Evolutionary conservation across 2,888 invertebrate species (phyloP), one percentile per base, ranked within the genome.

Genomic region (Andrena marginata): DNA sequence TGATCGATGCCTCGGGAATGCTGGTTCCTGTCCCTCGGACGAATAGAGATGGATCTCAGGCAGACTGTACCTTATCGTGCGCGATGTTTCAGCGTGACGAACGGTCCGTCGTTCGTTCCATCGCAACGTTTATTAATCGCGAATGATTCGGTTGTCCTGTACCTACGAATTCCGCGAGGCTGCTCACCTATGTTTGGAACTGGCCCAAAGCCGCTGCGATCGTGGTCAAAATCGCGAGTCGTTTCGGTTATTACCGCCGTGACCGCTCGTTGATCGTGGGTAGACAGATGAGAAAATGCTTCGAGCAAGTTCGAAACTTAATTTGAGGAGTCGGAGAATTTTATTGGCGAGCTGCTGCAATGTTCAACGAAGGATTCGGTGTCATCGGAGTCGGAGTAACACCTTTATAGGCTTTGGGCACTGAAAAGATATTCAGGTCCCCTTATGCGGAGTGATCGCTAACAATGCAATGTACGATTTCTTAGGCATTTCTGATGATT

Each of bases 111-210:
- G n/a, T 59, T 54, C 51, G 29, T 59, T 77, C 78, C 73, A 80
- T 63, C 0, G 26, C 73, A 76, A 80, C 64, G 82, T 85, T 87
- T 78, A 77, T 87, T 77, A 83, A 76, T 71, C 63, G 23, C 48
- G 60, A 64, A 71, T 51, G 49, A 56, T 75, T 75, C 65, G 35
- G 56, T 35, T 20, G 72, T 48, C 31, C 63, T 20, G 26, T 67
- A 48, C 31, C n/a, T 62, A 56, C 49, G 77, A 77, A 79, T 87
- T 85, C 78, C 78, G 42, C 83, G 85, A 87, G 87, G 77, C 83
- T 83, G 87, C 83, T 81, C 77, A 87, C 80, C 85, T 83, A 79
- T 65, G 65, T 60, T 87, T 87, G 87, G 85, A 85, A 73, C 42
- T 29, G 20, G 62, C 64, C 87, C 80, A 83, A 87, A 73, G 33